Base-by-base conservation (phyloP, 1,140 invertebrate genomes). In the Drosophila biarmipes region DNA sequence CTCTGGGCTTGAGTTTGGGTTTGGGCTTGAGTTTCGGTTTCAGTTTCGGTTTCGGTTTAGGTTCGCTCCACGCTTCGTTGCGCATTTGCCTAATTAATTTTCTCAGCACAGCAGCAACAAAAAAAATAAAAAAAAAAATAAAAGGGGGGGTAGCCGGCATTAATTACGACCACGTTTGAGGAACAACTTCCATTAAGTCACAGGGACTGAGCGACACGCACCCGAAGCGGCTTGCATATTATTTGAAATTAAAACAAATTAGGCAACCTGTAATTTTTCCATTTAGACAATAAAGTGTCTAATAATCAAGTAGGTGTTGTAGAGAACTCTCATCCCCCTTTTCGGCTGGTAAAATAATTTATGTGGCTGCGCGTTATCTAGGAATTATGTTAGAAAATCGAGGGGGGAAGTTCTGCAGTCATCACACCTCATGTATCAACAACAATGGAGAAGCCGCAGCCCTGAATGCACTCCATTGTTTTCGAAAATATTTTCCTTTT, bases 241-340 rank as follows among this genome's bases (percentile, higher is more conserved):
- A 78, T 87, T 87, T 82, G 68, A 90, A 90, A 90, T 89, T 89
- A 89, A 89, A 89, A 89, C 82, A 90, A 90, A 90, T 90, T 90
- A 90, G 87, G 69, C 73, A 90, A 82, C 76, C 78, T 91, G 81
- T 89, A 90, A 90, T 86, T 84, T 89, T 89, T 75, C 54, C 72
- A 90, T 90, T 87, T 87, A 82, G 79, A 76, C 76, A 80, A 82
- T 89, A 77, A 89, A 87, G 79, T 89, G 84, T 89, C 80, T 87
- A 82, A 84, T 90, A 86, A 84, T 87, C 73, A 90, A 89, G 87
- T 90, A 89, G 89, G 89, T 90, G 89, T 90, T 64, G 68, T 37
- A 46, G 66, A 54, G 78, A 63, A 38, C 51, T 48, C 43, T 21
- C 27, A 17, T 17, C 10, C 11, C 14, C 14, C 11, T 5, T 12